Evolutionary conservation across 2,888 invertebrate genomes (phyloP).

Genomic region (Steinernema hermaphroditum): DNA sequence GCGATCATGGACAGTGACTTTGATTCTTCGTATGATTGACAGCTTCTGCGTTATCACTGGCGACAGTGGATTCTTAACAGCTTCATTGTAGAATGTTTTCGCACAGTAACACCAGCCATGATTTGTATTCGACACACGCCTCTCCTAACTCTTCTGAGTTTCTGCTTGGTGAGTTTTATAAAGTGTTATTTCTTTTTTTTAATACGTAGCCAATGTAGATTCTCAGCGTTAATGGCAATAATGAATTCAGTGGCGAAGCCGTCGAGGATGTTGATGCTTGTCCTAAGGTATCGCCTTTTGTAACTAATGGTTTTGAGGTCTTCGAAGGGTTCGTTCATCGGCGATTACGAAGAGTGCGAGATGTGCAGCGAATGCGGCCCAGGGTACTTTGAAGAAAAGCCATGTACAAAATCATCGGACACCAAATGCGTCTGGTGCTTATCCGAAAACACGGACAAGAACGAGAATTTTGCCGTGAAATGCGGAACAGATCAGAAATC

Average conservation of each 20-base stretch:
- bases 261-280: neutral
- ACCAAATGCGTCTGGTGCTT: conserved; percentile 55
- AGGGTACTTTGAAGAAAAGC: conserved; percentile 42
- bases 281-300: conserved; percentile 2
- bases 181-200: neutral
- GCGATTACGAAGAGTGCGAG: conserved; percentile 37
- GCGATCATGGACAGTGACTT: no score
- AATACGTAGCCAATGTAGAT: no score
- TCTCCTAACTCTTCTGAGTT: neutral
- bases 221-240: no score
- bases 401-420: conserved; percentile 41
- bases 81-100: neutral
- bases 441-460: conserved; percentile 33
- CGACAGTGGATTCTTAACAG: neutral
- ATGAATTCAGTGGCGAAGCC: no score
- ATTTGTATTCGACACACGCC: neutral
- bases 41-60: neutral
- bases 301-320: neutral
- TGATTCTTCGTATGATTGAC: neutral
- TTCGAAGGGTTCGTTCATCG: conserved; percentile 34
- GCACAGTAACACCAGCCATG: neutral
- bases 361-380: conserved; percentile 44
- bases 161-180: neutral
- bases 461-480: conserved; percentile 38
- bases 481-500: conserved; percentile 33